phyloP scores from a whole-genome alignment of 53 echinoderm and acorn worm species.

The Holothuria leucospilota region DNA sequence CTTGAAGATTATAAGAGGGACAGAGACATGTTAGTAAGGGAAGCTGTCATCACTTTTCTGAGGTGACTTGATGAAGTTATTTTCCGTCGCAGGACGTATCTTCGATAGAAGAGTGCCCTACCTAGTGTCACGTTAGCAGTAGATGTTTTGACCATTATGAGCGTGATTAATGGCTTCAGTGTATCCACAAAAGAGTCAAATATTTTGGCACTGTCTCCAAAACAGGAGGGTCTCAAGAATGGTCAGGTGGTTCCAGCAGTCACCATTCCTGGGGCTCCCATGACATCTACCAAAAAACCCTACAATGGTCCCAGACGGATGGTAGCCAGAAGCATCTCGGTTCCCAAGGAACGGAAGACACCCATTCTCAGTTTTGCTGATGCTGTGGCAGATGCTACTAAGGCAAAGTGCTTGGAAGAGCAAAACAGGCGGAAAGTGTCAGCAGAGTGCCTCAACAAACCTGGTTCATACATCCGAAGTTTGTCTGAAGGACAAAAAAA shows the following conservation, averaged over 20 bases:
- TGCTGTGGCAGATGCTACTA: constrained; percentile 29
- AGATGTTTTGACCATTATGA: constrained; percentile 5
- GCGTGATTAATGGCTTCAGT: constrained; percentile 7
- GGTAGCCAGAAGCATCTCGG: constrained; percentile 35
- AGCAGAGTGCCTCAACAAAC: constrained; percentile 27
- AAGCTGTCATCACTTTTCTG: too few relatives aligned
- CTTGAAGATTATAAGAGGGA: too few relatives aligned
- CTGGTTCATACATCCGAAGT: constrained; percentile 21
- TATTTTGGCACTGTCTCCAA: not conserved
- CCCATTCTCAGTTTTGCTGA: constrained; percentile 25
- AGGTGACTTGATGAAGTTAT: too few relatives aligned
- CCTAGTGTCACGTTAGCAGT: too few relatives aligned
- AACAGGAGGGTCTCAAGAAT: not conserved
- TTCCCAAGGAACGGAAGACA: constrained; percentile 7
- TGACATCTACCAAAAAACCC: constrained; percentile 14
- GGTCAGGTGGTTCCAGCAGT: not conserved
- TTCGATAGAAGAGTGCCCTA: too few relatives aligned
- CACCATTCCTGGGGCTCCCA: constrained; percentile 19
- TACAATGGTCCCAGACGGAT: constrained; percentile 27
- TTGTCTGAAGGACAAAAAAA: not conserved
- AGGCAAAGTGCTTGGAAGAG: constrained; percentile 36
- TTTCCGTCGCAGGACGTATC: too few relatives aligned
- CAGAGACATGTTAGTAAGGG: too few relatives aligned
- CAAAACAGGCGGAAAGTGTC: constrained; percentile 41
- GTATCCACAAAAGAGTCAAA: not conserved